Evolutionary conservation across 37 sponge, comb jelly and placozoan genomes (phyloP), one percentile per base, ranked within the genome.

Genomic region (Agelas oroides): DNA sequence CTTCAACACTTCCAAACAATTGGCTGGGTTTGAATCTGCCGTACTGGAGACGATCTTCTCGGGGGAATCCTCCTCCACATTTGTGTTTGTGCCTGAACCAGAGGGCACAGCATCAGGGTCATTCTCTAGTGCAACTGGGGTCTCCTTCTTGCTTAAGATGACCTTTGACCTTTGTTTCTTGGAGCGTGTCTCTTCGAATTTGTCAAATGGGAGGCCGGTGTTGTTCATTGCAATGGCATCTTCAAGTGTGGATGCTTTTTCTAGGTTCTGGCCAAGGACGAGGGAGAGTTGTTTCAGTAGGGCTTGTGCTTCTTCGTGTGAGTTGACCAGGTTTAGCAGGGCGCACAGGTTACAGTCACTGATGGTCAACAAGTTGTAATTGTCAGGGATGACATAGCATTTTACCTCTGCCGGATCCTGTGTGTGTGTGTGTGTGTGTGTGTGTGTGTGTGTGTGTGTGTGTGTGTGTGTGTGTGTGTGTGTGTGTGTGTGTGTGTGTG

Each of bases 291-390:
- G 86, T 0, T 32, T 15, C 32, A 77, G 32, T 8, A 86, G 62
- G 24, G 72, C 31, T 19, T 46, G 34, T 62, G 59, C 70, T 32
- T 59, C 32, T 15, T 55, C 62, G 13, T 53, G 36, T 12, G 70
- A 27, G 19, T 59, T 60, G 14, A 34, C 58, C 71, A 60, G 66
- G 55, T 59, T 69, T 6, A 86, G 71, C 3, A 86, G 68, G 28
- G 86, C 40, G 41, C 86, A 86, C 18, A 86, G 53, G 63, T 77
- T 86, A 41, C 79, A 69, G 79, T 86, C 86, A 24, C 86, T 86
- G 60, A 86, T 30, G 52, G 86, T 71, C 28, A 86, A 33, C 53
- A 76, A 28, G 39, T 25, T 39, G 79, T 71, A 86, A 53, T 70
- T 41, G 11, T 78, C 52, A 56, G 86, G 86, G 19, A 59, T 21